Percentiles rank a stretch among this genome's conserved stretches.
phyloP scores from a whole-genome alignment of 2,797 vertebrate species.

The Meda fulgida region DNA sequence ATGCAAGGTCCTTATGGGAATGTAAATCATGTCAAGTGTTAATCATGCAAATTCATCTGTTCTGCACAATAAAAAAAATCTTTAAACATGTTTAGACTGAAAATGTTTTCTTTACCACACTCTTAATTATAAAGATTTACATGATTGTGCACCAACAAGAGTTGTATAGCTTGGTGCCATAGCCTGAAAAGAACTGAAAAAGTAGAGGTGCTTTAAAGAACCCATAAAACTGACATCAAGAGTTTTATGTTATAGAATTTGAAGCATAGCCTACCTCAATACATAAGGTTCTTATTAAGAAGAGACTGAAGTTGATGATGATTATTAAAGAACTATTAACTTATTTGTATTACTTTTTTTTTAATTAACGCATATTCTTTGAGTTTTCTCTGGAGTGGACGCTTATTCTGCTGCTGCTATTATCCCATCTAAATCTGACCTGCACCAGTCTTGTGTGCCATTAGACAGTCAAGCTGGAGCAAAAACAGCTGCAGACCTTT shows the following conservation, averaged over 20 bases:
- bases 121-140: no score
- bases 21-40: slow-evolving; percentile 11
- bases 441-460: slow-evolving; percentile 24
- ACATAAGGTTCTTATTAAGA: neutral
- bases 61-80: neutral
- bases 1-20: neutral
- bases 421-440: slow-evolving; percentile 22
- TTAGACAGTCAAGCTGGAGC: slow-evolving; percentile 27
- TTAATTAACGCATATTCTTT: neutral
- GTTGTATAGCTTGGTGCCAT: no score
- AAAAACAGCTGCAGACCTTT: slow-evolving; percentile 37
- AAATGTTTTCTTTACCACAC: neutral
- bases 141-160: neutral
- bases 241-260: neutral
- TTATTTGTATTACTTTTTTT: neutral
- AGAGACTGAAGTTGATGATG: neutral
- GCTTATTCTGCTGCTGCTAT: slow-evolving; percentile 9
- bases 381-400: neutral
- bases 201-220: neutral
- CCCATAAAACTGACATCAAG: neutral
- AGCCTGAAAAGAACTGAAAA: neutral
- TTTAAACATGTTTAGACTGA: neutral
- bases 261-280: neutral
- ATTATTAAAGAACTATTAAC: neutral
- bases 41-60: slow-evolving; percentile 7